Base-by-base conservation (phyloP, 2,113 vertebrate species). In the Gobiocypris rarus region DNA sequence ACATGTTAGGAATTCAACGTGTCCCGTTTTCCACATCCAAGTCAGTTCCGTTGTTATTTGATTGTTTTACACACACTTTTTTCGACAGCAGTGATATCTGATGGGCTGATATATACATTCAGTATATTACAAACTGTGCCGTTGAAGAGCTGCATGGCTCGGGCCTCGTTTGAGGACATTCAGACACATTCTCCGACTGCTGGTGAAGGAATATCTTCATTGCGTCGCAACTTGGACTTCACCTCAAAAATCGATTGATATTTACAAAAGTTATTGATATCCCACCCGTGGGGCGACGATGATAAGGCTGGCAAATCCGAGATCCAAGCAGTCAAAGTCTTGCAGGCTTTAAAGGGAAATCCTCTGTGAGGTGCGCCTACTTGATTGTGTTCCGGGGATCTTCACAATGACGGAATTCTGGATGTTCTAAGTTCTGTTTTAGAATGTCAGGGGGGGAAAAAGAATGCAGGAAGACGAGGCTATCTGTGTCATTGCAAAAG, bases 191-290 rank as follows among this genome's bases (percentile, higher is more conserved):
- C 75, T 73, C 2, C 41, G 70, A 81, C 22, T 85, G 86, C 86
- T 87, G 86, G 86, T 85, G 83, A 83, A 28, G 17, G 59, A 69
- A 45, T 56, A 67, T 54, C 34, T 22, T 69, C 43, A 63, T 77
- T 71, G 69, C 69, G n/a, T 63, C 3, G 45, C 31, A 19, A 74
- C 6, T 38, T 50, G 41, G 43, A 63, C 69, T 50, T 85, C 38
- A 54, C 10, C 14, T 31, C 48, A 75, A 14, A 14, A 13, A 41
- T 31, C 31, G 69, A 78, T 63, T 43, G 14, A 79, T 78, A 86
- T 86, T 38, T 78, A 83, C 85, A 86, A 45, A 86, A 63, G 56
- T 34, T 28, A 34, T 6, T 38, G 38, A 38, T 38, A 7, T 38
- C 6, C 83, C 50, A 17, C n/a, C 17, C 41, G 48, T 28, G 67